Percentiles rank a stretch among this genome's conserved stretches.
Conservation (phyloP, 2,888 invertebrate genomes). For the Acanthopleura granulata region DNA sequence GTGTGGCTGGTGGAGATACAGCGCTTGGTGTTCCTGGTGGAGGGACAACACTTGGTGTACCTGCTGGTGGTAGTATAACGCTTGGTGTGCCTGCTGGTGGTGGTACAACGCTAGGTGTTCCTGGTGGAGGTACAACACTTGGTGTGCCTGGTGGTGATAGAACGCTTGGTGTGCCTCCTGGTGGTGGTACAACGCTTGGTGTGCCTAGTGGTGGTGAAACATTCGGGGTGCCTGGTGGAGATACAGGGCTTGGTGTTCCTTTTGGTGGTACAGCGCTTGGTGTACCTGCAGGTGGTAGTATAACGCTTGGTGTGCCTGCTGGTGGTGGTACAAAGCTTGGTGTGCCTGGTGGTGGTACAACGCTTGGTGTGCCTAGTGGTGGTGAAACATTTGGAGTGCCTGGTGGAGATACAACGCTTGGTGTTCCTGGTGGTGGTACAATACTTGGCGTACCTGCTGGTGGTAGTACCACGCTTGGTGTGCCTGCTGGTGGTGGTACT, state of each 20-base stretch:
- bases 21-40: neutral
- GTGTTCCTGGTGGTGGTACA: neutral
- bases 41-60: neutral
- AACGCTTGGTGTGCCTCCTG: neutral
- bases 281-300: neutral
- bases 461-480: neutral
- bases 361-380: neutral
- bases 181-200: neutral
- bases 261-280: neutral
- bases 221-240: neutral
- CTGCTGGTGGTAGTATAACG: neutral
- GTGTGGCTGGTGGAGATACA: neutral
- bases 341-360: neutral
- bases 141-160: neutral
- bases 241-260: neutral
- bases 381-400: neutral
- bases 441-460: neutral
- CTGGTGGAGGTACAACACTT: neutral
- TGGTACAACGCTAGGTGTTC: neutral
- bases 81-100: slow-evolving; percentile 3
- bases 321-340: neutral
- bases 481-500: slow-evolving; percentile 1
- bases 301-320: neutral
- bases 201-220: neutral
- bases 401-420: neutral